Base-by-base conservation (phyloP, 2,797 vertebrate species). In the Myiothlypis coronata region DNA sequence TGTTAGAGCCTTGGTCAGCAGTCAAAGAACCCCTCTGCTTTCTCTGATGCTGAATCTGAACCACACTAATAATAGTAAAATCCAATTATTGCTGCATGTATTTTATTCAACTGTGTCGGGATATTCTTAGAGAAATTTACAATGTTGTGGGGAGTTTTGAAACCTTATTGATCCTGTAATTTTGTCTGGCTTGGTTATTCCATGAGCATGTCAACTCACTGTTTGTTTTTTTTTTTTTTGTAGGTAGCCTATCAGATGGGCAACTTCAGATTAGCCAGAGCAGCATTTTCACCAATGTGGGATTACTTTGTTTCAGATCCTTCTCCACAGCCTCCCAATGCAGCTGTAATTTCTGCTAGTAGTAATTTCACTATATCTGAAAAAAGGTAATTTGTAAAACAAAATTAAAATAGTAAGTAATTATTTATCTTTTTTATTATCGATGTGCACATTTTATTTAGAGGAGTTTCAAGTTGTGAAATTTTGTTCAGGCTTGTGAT, bases 171-270 rank as follows among this genome's bases (percentile, higher is more conserved):
- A 70, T 63, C 35, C 22, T 32, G 23, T 53, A 77, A 63, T 72
- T 14, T 8, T 35, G 18, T 35, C 90, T 88, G 41, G 7, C 17
- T n/a, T 68, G 32, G 32, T 75, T 50, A 52, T 44, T 41, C 76
- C 20, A 79, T 90, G 64, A 89, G n/a, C 5, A 34, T 46, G 37
- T 61, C 79, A 81, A 41, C 37, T 89, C 20, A 30, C 39, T 52
- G 4, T 23, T 47, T 46, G 47, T 26, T 71, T 74, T 87, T 71
- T 96, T 97, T 74, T 74, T 87, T 71, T 96, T 97, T 94, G 7
- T 81, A 99, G 99, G 98, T 97, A 64, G 98, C 99, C 76, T 99
- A 99, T 97, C 98, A 98, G 96, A 98, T 98, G 46, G 97, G 98
- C 70, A 97, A 98, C 87, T 98, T 98, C 83, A 77, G 87, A 12